These are phyloP conservation scores for Trissolcus brochymenae DNA, from an alignment of 2,888 invertebrate genomes.

Conservation along the genomic window DNA sequence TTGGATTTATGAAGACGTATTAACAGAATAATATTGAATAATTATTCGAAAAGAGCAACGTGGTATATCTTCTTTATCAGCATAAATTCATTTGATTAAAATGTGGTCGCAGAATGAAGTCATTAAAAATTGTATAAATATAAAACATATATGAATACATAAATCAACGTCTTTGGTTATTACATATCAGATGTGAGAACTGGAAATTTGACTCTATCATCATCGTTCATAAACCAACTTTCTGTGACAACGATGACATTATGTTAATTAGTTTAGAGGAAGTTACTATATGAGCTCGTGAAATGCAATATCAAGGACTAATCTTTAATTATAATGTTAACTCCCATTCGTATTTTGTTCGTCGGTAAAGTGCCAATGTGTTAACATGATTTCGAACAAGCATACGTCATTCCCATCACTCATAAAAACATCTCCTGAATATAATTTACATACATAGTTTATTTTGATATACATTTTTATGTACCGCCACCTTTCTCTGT, in stretches of 20 bases:
- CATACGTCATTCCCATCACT: conserved; percentile 18
- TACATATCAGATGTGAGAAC: conserved; percentile 50
- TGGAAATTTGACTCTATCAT: conserved; percentile 53
- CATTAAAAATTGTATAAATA: conserved; percentile 32
- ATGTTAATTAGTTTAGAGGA: conserved; percentile 50
- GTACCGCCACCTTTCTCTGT: not conserved
- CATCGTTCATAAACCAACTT: conserved; percentile 54
- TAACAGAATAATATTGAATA: not conserved
- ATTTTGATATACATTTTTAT: not conserved
- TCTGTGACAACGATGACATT: conserved; percentile 51
- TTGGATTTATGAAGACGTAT: not conserved
- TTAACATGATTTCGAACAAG: conserved; percentile 17
- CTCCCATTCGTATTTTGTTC: conserved; percentile 27
- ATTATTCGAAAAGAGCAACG: not conserved
- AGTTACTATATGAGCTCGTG: conserved; percentile 36
- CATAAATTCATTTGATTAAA: conserved; percentile 24
- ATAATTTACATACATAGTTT: conserved; percentile 1
- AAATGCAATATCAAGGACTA: conserved; percentile 46
- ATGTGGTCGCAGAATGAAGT: conserved; percentile 20
- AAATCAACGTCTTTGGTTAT: conserved; percentile 50
- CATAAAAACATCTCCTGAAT: conserved; percentile 2
- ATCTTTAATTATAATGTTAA: conserved; percentile 30
- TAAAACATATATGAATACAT: conserved; percentile 35
- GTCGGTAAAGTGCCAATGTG: conserved; percentile 28
- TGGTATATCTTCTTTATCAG: conserved; percentile 8